phyloP scores from a whole-genome alignment of 2,113 vertebrate genomes.

The Furnarius figulus region DNA sequence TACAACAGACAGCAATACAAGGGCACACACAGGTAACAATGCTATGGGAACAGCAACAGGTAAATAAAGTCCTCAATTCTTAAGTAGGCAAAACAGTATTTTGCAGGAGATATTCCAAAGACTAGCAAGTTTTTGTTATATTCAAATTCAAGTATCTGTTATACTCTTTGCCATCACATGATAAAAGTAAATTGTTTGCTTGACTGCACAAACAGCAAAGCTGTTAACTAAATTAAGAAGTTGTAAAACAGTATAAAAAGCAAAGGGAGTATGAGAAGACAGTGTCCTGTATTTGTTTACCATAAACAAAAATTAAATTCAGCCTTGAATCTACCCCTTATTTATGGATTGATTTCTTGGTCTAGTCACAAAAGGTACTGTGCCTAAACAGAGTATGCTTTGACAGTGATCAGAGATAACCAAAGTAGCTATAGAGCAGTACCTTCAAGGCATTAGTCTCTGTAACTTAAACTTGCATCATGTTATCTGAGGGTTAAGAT shows the following conservation, averaged over 20 bases:
- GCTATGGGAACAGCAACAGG: neutral
- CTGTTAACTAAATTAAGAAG: neutral
- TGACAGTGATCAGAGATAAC: neutral
- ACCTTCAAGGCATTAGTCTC: neutral
- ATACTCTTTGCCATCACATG: neutral
- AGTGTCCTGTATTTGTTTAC: neutral
- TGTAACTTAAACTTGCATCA: neutral
- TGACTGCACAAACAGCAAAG: neutral
- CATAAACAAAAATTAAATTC: neutral
- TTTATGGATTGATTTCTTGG: neutral
- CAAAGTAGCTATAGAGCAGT: fast-evolving
- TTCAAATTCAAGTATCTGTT: neutral
- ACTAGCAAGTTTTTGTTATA: neutral
- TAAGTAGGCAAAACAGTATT: neutral
- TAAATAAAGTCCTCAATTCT: neutral
- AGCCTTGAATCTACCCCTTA: neutral
- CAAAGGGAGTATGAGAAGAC: neutral
- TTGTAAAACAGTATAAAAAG: neutral
- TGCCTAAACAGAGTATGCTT: neutral
- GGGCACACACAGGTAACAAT: neutral
- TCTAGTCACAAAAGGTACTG: neutral
- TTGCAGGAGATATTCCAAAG: neutral
- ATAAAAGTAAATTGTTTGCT: neutral
- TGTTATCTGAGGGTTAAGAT: neutral
- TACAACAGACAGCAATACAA: neutral